A percentile compares a stretch with the other conserved stretches of the same genome.
Evolutionary conservation across 2,797 vertebrate genomes (phyloP).

Genomic region (Malacoraja senta): DNA sequence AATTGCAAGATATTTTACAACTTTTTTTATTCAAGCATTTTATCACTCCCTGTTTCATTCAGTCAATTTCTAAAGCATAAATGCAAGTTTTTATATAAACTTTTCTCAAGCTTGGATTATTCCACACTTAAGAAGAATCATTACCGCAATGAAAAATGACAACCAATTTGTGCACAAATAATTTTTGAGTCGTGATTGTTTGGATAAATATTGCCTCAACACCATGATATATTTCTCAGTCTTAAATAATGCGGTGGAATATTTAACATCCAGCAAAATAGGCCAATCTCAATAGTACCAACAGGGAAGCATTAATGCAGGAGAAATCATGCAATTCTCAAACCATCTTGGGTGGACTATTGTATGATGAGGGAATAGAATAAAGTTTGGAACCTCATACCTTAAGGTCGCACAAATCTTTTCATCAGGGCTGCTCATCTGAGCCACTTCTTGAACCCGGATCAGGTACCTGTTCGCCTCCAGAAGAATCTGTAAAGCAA

Average conservation of each 20-base stretch:
- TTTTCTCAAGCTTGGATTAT: neutral
- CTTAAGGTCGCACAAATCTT: conserved; percentile 63
- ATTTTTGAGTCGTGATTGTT: neutral
- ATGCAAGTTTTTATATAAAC: neutral
- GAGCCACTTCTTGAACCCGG: conserved; percentile 61
- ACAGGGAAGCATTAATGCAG: too few species aligned
- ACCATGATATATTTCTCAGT: neutral
- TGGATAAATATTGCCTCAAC: neutral
- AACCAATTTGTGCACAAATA: neutral
- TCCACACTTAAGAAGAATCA: neutral
- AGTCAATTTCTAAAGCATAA: neutral
- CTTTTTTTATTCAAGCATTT: neutral
- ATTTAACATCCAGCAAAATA: too few species aligned
- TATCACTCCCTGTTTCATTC: neutral
- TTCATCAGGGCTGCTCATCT: conserved; percentile 61
- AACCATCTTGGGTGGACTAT: neutral
- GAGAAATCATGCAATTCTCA: neutral
- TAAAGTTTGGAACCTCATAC: conserved; percentile 49
- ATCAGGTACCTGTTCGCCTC: conserved; percentile 72
- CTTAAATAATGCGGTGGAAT: neutral
- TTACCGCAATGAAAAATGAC: neutral
- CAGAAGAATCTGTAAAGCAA: conserved; percentile 57
- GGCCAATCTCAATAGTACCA: neutral
- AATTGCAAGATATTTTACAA: neutral
- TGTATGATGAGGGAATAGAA: neutral